phyloP scores from a whole-genome alignment of 1,140 invertebrate genomes.

The Elymnias hypermnestra region DNA sequence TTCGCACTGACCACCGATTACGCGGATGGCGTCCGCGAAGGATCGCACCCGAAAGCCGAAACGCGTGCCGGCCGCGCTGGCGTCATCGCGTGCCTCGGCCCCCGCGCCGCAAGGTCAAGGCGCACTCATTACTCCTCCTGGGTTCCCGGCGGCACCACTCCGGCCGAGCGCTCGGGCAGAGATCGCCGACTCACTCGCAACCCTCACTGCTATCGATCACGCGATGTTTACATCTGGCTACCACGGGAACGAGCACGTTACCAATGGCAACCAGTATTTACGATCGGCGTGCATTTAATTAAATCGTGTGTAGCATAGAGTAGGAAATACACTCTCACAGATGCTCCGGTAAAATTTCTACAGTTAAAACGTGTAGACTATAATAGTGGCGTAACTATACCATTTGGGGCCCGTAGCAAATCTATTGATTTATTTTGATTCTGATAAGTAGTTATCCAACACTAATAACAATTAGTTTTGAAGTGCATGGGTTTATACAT shows the following conservation, averaged over 20 bases:
- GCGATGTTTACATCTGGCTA: constrained; percentile 59
- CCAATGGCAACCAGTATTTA: constrained; percentile 35
- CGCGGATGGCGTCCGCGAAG: constrained; percentile 69
- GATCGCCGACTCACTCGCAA: constrained; percentile 9
- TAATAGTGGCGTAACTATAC: too few species aligned
- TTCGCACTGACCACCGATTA: constrained; percentile 64
- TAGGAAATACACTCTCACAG: constrained; percentile 6
- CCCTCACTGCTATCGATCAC: constrained; percentile 52
- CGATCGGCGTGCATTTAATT: constrained; percentile 24
- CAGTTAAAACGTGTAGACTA: too few species aligned
- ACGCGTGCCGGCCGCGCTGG: constrained; percentile 63
- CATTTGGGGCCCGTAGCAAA: too few species aligned
- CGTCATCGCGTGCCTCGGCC: constrained; percentile 60
- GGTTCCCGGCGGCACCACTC: constrained; percentile 6
- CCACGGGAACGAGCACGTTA: constrained; percentile 54
- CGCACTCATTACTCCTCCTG: constrained; percentile 56
- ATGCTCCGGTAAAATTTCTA: too few species aligned
- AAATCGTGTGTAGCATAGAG: constrained; percentile 20
- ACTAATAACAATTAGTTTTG: too few species aligned
- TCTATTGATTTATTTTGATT: too few species aligned
- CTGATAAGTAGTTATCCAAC: too few species aligned
- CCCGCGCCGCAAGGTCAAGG: constrained; percentile 70
- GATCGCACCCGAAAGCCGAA: constrained; percentile 73
- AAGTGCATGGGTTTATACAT: too few species aligned
- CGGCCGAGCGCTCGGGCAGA: constrained; percentile 1